Percentiles rank a stretch among this genome's conserved stretches.
Evolutionary conservation across 2,113 vertebrate species (phyloP).

Genomic region (Dinomys branickii): DNA sequence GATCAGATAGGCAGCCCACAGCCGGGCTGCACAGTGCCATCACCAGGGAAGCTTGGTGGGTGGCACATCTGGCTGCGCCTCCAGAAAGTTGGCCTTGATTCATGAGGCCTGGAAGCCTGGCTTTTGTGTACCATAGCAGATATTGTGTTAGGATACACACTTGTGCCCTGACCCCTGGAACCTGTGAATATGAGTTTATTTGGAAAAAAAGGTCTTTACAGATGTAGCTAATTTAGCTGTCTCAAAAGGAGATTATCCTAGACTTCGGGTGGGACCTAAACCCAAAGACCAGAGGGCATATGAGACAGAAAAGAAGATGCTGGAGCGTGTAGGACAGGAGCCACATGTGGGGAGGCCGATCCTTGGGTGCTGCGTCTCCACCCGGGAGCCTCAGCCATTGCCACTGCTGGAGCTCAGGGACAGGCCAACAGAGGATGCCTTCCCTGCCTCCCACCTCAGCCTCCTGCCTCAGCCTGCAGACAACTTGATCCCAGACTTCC

Average conservation of each 20-base stretch:
- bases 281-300: background rate
- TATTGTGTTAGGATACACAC: background rate
- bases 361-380: background rate
- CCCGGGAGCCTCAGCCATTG: background rate
- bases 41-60: background rate
- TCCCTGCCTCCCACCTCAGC: background rate
- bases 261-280: background rate
- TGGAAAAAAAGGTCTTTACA: background rate
- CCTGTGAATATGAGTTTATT: background rate
- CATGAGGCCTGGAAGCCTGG: background rate
- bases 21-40: fast-evolving
- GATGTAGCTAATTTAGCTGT: background rate
- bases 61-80: background rate
- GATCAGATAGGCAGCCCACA: background rate
- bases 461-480: background rate
- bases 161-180: background rate
- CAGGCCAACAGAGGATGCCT: background rate
- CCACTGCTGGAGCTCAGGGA: background rate
- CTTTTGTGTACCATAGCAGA: background rate
- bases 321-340: background rate
- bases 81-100: background rate
- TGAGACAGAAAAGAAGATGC: background rate
- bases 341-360: background rate
- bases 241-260: background rate
- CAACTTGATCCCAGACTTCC: background rate